These are phyloP conservation scores for Petrophora chlorosata DNA, from an alignment of 2,888 invertebrate species.

Conservation along the genomic window DNA sequence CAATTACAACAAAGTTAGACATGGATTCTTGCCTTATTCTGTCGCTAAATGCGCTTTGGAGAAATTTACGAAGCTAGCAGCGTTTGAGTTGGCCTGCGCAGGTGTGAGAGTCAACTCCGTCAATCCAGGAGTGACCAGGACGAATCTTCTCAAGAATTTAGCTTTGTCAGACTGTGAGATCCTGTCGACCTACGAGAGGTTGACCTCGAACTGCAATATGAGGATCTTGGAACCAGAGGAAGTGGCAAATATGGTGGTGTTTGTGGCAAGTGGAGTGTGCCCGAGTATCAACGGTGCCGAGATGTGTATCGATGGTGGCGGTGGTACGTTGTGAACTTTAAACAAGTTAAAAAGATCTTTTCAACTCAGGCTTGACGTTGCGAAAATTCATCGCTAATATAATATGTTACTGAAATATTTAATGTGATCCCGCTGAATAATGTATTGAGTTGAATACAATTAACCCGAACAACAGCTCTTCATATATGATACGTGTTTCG, in stretches of 20 bases:
- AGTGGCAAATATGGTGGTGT: slow-evolving; percentile 56
- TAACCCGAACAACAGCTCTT: too few species aligned
- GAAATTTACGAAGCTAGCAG: slow-evolving; percentile 51
- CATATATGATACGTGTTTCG: too few species aligned
- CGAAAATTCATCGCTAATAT: too few species aligned
- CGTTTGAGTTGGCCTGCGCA: slow-evolving; percentile 47
- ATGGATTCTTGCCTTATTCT: slow-evolving; percentile 49
- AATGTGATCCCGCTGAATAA: too few species aligned
- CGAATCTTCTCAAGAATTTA: slow-evolving; percentile 46
- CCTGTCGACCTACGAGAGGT: slow-evolving; percentile 30
- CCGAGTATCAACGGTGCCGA: slow-evolving; percentile 56
- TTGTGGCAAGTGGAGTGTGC: slow-evolving; percentile 54
- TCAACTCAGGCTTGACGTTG: too few species aligned
- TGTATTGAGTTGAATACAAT: too few species aligned
- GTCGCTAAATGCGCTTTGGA: slow-evolving; percentile 52
- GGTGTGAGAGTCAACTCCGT: slow-evolving; percentile 55
- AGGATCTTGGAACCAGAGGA: slow-evolving; percentile 52
- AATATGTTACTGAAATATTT: too few species aligned
- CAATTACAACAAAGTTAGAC: slow-evolving; percentile 82
- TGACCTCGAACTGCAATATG: slow-evolving; percentile 30
- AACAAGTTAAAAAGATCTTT: too few species aligned
- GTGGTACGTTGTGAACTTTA: slow-evolving; percentile 17
- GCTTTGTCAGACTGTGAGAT: slow-evolving; percentile 47
- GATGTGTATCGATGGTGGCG: slow-evolving; percentile 36
- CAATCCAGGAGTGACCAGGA: slow-evolving; percentile 49